phyloP scores from a whole-genome alignment of 2,797 vertebrate species.

The Passerculus sandwichensis region DNA sequence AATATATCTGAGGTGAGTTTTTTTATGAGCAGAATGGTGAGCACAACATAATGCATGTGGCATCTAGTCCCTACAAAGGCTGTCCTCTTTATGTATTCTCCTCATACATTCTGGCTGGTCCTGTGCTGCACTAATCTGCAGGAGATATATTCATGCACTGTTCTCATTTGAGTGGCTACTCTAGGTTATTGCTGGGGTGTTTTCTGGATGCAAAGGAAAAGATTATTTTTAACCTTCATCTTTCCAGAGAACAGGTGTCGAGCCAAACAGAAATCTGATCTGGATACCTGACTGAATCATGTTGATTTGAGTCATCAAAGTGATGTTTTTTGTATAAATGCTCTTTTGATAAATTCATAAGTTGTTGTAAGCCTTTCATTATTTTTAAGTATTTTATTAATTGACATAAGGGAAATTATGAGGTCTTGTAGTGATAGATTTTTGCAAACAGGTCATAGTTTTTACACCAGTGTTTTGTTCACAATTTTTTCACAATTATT shows the following conservation, averaged over 20 bases:
- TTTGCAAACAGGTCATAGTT: background rate
- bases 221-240: background rate
- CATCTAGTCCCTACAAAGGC: background rate
- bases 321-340: background rate
- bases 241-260: background rate
- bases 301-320: background rate
- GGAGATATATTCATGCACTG: background rate
- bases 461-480: background rate
- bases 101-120: background rate
- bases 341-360: background rate
- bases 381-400: background rate
- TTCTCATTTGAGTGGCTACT: background rate
- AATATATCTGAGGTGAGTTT: slow-evolving; percentile 85
- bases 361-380: background rate
- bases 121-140: background rate
- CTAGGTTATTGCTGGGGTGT: background rate
- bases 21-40: background rate
- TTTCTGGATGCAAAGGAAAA: background rate
- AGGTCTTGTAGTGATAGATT: background rate
- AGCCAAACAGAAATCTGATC: background rate
- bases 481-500: background rate
- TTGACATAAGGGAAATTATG: background rate
- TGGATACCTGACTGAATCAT: background rate
- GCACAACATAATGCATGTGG: background rate
- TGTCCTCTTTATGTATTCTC: background rate